Conservation (phyloP, 2,888 invertebrate genomes). For the Meloe dianella region DNA sequence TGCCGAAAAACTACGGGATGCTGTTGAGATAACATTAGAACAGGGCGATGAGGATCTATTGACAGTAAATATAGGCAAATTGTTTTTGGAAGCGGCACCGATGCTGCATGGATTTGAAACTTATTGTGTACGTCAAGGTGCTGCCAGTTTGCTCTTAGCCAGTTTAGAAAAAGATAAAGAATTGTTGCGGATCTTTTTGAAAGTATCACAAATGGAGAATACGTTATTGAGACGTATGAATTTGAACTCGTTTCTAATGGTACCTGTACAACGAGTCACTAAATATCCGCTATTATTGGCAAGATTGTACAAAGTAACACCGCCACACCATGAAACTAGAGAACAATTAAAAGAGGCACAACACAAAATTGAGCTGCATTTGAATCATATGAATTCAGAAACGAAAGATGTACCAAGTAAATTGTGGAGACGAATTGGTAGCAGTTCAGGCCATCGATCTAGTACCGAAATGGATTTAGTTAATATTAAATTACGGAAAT, state of each 20-base stretch:
- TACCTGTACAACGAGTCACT: slow-evolving; percentile 95
- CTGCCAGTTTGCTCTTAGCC: slow-evolving; percentile 84
- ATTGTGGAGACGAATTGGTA: slow-evolving; percentile 87
- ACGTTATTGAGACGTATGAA: slow-evolving; percentile 92
- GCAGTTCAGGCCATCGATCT: slow-evolving; percentile 70
- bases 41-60: slow-evolving; percentile 83
- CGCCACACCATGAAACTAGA: slow-evolving; percentile 79
- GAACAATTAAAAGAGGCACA: slow-evolving; percentile 87
- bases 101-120: slow-evolving; percentile 95
- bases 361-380: slow-evolving; percentile 89
- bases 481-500: slow-evolving; percentile 88
- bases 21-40: slow-evolving; percentile 83
- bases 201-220: slow-evolving; percentile 97
- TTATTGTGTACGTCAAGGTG: slow-evolving; percentile 92
- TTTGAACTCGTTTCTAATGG: slow-evolving; percentile 97
- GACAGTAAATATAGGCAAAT: slow-evolving; percentile 88
- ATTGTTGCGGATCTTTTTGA: slow-evolving; percentile 88
- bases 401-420: slow-evolving; percentile 91
- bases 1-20: slow-evolving; percentile 84
- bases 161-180: slow-evolving; percentile 95
- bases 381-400: slow-evolving; percentile 93
- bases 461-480: slow-evolving; percentile 87
- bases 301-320: slow-evolving; percentile 89
- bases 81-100: slow-evolving; percentile 87
- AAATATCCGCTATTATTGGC: slow-evolving; percentile 93